Percentiles rank a stretch among this genome's conserved stretches.
These are phyloP conservation scores for Apomyelois bistriatella DNA, from an alignment of 2,888 invertebrate genomes.

Conservation along the genomic window DNA sequence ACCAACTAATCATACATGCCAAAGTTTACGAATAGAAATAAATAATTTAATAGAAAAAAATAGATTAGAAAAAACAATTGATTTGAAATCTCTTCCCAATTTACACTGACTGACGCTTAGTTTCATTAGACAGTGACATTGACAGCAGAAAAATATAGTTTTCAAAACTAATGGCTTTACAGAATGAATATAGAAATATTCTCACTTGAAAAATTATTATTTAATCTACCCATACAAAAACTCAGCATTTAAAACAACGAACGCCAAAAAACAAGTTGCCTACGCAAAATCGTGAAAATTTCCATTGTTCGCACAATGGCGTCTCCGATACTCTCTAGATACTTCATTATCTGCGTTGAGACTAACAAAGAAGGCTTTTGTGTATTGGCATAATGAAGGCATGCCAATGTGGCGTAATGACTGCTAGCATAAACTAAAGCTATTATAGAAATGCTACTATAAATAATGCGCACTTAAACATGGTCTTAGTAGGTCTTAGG, in stretches of 20 bases:
- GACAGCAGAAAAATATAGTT: too few species aligned
- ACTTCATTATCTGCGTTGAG: conserved; percentile 24
- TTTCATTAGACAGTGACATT: too few species aligned
- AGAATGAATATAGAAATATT: too few species aligned
- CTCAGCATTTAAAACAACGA: neutral
- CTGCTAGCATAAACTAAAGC: neutral
- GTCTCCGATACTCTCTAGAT: conserved; percentile 24
- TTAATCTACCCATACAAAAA: neutral
- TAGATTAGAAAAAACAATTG: too few species aligned
- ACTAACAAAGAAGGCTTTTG: conserved; percentile 23
- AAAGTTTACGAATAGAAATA: too few species aligned
- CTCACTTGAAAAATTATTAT: neutral
- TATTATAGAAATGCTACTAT: neutral
- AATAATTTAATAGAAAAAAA: too few species aligned
- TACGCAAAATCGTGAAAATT: conserved; percentile 12
- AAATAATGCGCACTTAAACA: neutral
- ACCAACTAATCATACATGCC: too few species aligned
- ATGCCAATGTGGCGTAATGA: conserved; percentile 6
- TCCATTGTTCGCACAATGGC: conserved; percentile 22
- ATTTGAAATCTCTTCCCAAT: too few species aligned
- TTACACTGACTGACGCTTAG: too few species aligned
- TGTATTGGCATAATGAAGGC: conserved; percentile 16
- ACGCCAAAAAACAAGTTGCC: conserved; percentile 3
- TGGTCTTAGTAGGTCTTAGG: too few species aligned
- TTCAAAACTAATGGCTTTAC: too few species aligned